phyloP scores from a whole-genome alignment of 2,888 invertebrate species.

The Scelioninae gen. 1 region DNA sequence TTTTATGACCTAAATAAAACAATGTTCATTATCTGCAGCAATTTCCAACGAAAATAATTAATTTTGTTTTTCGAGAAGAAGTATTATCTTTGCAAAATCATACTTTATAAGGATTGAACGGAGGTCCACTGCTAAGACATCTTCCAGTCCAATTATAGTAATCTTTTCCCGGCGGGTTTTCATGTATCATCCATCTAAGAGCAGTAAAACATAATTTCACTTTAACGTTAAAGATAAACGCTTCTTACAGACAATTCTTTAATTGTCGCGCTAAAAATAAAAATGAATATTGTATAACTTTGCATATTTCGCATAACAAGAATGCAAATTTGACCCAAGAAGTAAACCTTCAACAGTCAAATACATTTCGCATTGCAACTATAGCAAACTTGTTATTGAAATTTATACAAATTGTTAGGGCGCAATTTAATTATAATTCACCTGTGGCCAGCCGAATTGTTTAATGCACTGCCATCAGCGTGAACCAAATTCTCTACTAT shows the following conservation, averaged over 20 bases:
- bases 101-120: constrained; percentile 92
- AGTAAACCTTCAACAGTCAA: not conserved
- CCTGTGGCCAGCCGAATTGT: constrained; percentile 89
- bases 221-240: not conserved
- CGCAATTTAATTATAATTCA: constrained; percentile 64
- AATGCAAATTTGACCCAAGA: not conserved
- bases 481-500: constrained; percentile 93
- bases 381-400: constrained; percentile 15
- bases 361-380: not conserved
- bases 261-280: not conserved
- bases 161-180: constrained; percentile 91
- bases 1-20: too few species aligned
- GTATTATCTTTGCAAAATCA: not conserved
- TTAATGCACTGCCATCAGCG: constrained; percentile 92
- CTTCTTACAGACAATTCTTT: not conserved
- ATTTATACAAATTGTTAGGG: constrained; percentile 21
- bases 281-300: not conserved
- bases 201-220: not conserved
- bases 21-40: too few species aligned
- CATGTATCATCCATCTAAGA: constrained; percentile 92
- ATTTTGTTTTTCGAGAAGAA: too few species aligned
- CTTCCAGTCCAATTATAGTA: constrained; percentile 95
- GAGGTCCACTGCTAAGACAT: constrained; percentile 91
- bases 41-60: too few species aligned
- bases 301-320: not conserved